These are phyloP conservation scores for Eulemur rubriventer DNA, from an alignment of 2,797 vertebrate species.

Conservation along the genomic window DNA sequence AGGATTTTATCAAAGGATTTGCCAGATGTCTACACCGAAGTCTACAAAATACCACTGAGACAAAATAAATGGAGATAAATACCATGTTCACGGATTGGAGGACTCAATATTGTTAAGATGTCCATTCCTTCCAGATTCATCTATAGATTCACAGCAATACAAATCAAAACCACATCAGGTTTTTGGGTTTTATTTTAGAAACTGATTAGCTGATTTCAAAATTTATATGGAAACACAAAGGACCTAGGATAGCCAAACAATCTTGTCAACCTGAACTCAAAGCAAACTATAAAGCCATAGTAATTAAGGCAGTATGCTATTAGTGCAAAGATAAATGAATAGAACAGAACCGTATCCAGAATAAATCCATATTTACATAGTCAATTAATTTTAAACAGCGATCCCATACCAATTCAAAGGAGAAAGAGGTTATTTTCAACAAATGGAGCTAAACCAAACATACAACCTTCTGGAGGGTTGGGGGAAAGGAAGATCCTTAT, in stretches of 20 bases:
- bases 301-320: background rate
- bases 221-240: constrained; percentile 12
- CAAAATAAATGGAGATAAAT: background rate
- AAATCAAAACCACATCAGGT: background rate
- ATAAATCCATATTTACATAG: background rate
- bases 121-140: background rate
- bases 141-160: background rate
- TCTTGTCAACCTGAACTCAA: background rate
- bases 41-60: background rate
- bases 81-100: background rate
- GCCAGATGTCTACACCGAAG: background rate
- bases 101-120: background rate
- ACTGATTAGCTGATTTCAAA: constrained; percentile 5
- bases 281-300: background rate
- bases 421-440: background rate
- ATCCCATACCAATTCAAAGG: background rate
- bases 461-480: background rate
- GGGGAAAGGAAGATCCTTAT: background rate
- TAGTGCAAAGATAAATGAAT: background rate
- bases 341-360: background rate
- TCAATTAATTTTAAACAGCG: constrained; percentile 22
- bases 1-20: background rate
- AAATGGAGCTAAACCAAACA: background rate
- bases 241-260: background rate
- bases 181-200: background rate